Base-by-base conservation (phyloP, 2,888 invertebrate genomes). In the Chalcis sispes region DNA sequence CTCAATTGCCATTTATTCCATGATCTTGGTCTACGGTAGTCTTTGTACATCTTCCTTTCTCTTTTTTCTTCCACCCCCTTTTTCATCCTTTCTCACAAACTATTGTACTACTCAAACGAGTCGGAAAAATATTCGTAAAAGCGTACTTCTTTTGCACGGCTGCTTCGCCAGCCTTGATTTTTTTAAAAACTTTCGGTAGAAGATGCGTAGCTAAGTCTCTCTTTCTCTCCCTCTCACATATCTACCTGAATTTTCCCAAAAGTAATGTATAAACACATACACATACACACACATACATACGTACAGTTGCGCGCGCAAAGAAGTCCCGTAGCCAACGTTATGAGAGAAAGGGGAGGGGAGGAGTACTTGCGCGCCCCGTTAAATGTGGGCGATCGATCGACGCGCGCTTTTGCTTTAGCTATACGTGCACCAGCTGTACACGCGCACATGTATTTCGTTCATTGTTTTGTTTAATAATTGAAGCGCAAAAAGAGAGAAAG, bases 401-500 rank as follows among this genome's bases (percentile, higher is more conserved):
- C 42, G 13, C 15, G 13, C 15, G 61, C 27, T 7, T 20, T 27
- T 27, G 18, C 2, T 15, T 32, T 5, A 42, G 42, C 15, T 13
- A 42, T 13, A 42, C 7, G 15, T 8, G 5, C 25, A 32, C 20
- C 46, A 46, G 23, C 23, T 2, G 29, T n/a, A 7, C n/a, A 18
- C 32, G 27, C 52, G n/a, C n/a, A n/a, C n/a, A n/a, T 27, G 56
- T 25, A 46, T 61, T 54, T 71, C 36, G 36, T 8, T 46, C 59
- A 71, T 66, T 71, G 71, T 71, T 65, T 71, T 54, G 61, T 25
- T 71, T 59, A 71, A 71, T 75, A 71, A 75, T 71, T 75, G 50
- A 75, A 48, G 40, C 36, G 29, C 20, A 32, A 59, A 50, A 48
- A 52, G 10, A 48, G 29, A 52, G 36, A 52, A 20, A 8, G 20